A percentile compares a stretch with the other conserved stretches of the same genome.
phyloP scores from a whole-genome alignment of 2,113 vertebrate species.

The Conger conger region DNA sequence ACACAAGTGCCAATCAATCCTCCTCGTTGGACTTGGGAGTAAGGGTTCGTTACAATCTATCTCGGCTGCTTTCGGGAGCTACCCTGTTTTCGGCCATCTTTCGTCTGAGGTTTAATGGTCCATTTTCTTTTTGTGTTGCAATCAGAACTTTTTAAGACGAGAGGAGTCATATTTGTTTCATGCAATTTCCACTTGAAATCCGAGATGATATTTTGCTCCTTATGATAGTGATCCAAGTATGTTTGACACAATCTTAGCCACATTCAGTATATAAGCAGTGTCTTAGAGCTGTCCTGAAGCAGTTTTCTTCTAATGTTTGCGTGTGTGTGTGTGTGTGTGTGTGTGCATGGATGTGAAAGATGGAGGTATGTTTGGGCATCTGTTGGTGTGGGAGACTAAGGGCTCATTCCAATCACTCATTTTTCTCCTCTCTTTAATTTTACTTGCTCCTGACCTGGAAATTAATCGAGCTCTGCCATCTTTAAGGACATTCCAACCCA shows the following conservation, averaged over 20 bases:
- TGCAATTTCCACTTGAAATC: background rate
- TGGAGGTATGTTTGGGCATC: background rate
- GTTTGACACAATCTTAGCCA: conserved; percentile 15
- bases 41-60: conserved; percentile 31
- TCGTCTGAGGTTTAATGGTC: background rate
- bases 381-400: conserved; percentile 34
- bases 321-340: background rate
- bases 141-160: conserved; percentile 55
- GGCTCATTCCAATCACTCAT: too few species aligned
- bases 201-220: background rate
- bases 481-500: too few species aligned
- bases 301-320: conserved; percentile 41
- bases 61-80: conserved; percentile 44
- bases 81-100: conserved; percentile 42
- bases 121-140: conserved; percentile 47
- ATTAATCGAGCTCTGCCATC: too few species aligned
- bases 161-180: background rate
- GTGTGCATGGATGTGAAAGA: conserved; percentile 33
- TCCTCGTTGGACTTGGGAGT: conserved; percentile 36
- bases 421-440: background rate
- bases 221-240: background rate
- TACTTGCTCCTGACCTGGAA: too few species aligned
- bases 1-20: conserved; percentile 36
- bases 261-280: conserved; percentile 40
- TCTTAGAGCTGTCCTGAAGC: conserved; percentile 54